A percentile compares a stretch with the other conserved stretches of the same genome.
Evolutionary conservation across 53 echinoderm and acorn worm genomes (phyloP).

Genomic region (Astropecten irregularis): DNA sequence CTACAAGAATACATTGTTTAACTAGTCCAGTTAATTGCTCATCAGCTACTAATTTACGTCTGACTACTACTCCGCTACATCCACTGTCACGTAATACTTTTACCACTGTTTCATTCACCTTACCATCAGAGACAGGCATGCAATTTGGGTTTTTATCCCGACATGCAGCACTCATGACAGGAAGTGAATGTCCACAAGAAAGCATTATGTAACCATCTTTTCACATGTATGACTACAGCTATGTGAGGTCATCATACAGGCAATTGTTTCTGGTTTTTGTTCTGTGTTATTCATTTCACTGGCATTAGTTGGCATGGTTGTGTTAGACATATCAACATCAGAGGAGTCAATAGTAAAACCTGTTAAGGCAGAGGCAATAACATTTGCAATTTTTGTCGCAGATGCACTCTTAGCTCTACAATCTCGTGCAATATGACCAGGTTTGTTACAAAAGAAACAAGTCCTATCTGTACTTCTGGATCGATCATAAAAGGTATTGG

Average conservation of each 20-base stretch:
- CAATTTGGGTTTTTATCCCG: background rate
- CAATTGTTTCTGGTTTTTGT: background rate
- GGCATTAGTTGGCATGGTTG: background rate
- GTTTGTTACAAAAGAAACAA: background rate
- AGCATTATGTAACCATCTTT: background rate
- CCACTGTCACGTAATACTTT: background rate
- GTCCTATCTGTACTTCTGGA: background rate
- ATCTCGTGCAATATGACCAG: background rate
- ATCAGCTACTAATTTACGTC: background rate
- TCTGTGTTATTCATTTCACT: background rate
- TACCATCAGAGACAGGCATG: background rate
- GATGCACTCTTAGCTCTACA: background rate
- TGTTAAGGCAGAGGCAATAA: background rate
- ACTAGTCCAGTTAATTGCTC: background rate
- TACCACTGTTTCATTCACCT: background rate
- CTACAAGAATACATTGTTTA: background rate
- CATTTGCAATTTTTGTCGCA: background rate
- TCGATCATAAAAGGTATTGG: background rate
- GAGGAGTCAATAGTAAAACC: too few relatives aligned
- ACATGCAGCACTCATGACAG: background rate
- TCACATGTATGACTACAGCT: background rate
- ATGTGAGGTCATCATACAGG: background rate
- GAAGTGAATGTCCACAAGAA: background rate
- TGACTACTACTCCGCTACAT: background rate
- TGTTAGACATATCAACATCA: background rate